Percentiles rank a stretch among this genome's conserved stretches.
Evolutionary conservation across 2,113 vertebrate genomes (phyloP).

Genomic region (Melanotaenia duboulayi): DNA sequence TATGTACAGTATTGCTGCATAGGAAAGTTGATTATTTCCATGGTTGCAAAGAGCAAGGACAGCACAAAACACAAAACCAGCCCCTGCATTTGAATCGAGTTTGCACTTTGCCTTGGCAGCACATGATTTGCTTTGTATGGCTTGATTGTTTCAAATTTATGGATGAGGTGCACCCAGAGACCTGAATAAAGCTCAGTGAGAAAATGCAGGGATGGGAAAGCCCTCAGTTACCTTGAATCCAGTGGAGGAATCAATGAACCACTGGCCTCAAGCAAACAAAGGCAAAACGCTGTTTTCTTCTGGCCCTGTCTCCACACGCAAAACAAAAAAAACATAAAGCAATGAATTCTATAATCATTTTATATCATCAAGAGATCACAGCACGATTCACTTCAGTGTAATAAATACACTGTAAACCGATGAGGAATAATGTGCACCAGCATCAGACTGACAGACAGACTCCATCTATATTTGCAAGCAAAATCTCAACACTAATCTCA

Average conservation of each 20-base stretch:
- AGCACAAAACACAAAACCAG: conserved; percentile 18
- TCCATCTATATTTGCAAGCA: conserved; percentile 13
- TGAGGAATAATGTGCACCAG: conserved; percentile 25
- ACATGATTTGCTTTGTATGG: conserved; percentile 48
- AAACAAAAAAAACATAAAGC: conserved; percentile 31
- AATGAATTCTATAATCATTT: conserved; percentile 9
- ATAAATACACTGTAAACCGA: conserved; percentile 38
- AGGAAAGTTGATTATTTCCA: conserved; percentile 26
- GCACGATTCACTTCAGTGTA: conserved; percentile 24
- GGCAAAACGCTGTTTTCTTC: background rate
- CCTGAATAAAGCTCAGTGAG: conserved; percentile 19
- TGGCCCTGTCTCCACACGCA: background rate
- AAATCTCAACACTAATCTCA: conserved; percentile 46
- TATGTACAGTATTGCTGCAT: background rate
- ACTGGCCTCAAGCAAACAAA: conserved; percentile 39
- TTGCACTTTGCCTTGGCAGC: conserved; percentile 22
- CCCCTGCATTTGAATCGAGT: conserved; percentile 24
- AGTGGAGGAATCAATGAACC: conserved; percentile 53
- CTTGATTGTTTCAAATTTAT: conserved; percentile 63
- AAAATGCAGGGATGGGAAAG: conserved; percentile 48
- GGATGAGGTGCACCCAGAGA: conserved; percentile 46
- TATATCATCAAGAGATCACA: conserved; percentile 41
- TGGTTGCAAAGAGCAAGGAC: conserved; percentile 23
- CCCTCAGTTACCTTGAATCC: conserved; percentile 40
- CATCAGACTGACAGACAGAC: conserved; percentile 49